These are phyloP conservation scores for Thinocorus orbignyianus DNA, from an alignment of 2,113 vertebrate genomes.

Conservation along the genomic window DNA sequence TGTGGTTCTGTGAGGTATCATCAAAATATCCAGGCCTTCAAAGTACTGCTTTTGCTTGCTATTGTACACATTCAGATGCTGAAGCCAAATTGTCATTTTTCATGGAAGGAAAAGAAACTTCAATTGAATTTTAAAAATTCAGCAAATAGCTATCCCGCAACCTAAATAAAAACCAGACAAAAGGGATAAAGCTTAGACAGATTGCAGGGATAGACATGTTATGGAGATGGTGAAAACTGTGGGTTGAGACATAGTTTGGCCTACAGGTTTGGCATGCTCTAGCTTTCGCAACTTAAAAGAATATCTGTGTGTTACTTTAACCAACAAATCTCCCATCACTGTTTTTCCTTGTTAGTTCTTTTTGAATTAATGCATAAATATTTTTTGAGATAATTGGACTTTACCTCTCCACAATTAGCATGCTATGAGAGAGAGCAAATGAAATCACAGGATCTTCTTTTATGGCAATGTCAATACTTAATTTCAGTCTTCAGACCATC, in stretches of 20 bases:
- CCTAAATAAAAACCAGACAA: not conserved
- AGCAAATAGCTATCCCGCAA: not conserved
- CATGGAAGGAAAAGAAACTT: not conserved
- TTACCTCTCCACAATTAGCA: not conserved
- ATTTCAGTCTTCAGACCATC: not conserved
- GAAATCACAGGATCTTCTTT: not conserved
- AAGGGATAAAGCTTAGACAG: not conserved
- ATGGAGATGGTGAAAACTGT: not conserved
- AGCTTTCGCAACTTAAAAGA: not conserved
- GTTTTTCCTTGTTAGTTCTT: not conserved
- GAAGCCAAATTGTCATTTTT: not conserved
- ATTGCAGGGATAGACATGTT: not conserved
- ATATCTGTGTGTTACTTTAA: not conserved
- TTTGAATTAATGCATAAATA: not conserved
- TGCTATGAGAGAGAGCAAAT: not conserved
- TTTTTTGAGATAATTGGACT: not conserved
- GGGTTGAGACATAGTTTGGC: not conserved
- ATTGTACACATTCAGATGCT: not conserved
- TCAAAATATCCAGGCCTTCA: not conserved
- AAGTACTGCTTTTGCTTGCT: not conserved
- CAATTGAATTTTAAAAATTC: not conserved
- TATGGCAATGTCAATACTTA: not conserved
- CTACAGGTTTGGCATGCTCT: not conserved
- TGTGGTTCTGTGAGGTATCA: not conserved
- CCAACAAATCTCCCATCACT: fast-evolving